Evolutionary conservation across 2,888 invertebrate genomes (phyloP), one percentile per base, ranked within the genome.

Genomic region (Nemurella pictetii): DNA sequence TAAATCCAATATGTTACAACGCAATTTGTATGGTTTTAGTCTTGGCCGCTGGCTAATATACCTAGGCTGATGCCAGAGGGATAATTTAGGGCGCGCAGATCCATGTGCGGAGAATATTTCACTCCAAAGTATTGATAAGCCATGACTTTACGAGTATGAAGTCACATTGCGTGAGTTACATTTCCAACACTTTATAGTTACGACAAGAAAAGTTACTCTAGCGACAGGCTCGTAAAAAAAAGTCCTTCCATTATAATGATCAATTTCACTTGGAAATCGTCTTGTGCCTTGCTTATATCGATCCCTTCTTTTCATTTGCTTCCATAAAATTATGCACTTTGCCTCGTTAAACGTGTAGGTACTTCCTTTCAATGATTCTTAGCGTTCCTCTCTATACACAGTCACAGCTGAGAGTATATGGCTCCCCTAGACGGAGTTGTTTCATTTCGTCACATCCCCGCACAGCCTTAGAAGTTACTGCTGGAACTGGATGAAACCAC

Each of bases 391-490:
- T 3, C 30, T 29, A 0, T 2, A 4, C 74, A 5, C 20, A n/a
- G 25, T 74, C 74, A n/a, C 74, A n/a, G n/a, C n/a, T n/a, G n/a
- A n/a, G n/a, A n/a, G n/a, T n/a, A n/a, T n/a, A 3, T 3, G 28
- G 75, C 75, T 35, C 80, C 35, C 35, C 80, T 35, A 81, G 35
- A 81, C 35, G 32, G 36, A 81, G 80, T 81, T 25, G 80, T 81
- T 81, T 81, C 80, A n/a, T 81, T 81, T 81, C 80, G 80, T 81
- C 80, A 81, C n/a, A 26, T 28, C 25, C 9, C 25, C 80, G 26
- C 80, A 36, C 28, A 35, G 30, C 32, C 15, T 35, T 29, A 36
- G 80, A 81, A 81, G 35, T 75, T 81, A 36, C 35, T 36, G 12
- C 26, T n/a, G n/a, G n/a, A n/a, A 75, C 75, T 9, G 35, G 32